Evolutionary conservation across 2,888 invertebrate genomes (phyloP), one percentile per base, ranked within the genome.

Genomic region (Meghimatium bilineatum): DNA sequence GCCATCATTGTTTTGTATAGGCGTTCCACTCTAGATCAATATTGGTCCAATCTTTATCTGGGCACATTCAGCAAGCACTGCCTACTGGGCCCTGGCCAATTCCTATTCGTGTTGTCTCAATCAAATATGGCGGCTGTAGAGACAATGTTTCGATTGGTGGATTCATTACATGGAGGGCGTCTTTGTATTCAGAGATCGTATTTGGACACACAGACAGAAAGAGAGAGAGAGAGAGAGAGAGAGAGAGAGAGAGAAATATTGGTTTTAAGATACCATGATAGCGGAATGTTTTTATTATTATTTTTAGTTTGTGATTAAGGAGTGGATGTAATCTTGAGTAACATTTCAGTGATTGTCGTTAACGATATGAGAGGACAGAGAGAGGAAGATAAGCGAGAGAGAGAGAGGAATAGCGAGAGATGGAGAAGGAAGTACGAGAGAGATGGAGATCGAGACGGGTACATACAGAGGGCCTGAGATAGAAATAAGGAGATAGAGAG

Each of bases 31-130:
- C 20, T 36, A 56, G 49, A 79, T 79, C 79, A 79, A 79, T 79
- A 79, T 67, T 67, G 32, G 79, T 69, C 79, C 79, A 79, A 79
- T 79, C 67, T 67, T 79, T n/a, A 60, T 67, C 34, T 38, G 44
- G 79, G 69, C 79, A 69, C 79, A 79, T 49, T 79, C 69, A 67
- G 79, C 79, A 79, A 79, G 79, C 79, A 79, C 14, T 52, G 69
- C 32, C 44, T 66, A 79, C 79, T 67, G 69, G 67, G 67, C 23
- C 69, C 79, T 79, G 79, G 69, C 79, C 67, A 79, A 69, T 20
- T 69, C 49, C 49, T 32, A 36, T 8, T 67, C 56, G 32, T 56
- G 76, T 34, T 56, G 56, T n/a, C 32, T 52, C 26, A 44, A 44
- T 72, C 72, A 44, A 72, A 69, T 8, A 69, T 69, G 72, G 72